Percentiles rank a stretch among this genome's conserved stretches.
Evolutionary conservation across 2,888 invertebrate species (phyloP).

Genomic region (Drosophila austrosaltans): DNA sequence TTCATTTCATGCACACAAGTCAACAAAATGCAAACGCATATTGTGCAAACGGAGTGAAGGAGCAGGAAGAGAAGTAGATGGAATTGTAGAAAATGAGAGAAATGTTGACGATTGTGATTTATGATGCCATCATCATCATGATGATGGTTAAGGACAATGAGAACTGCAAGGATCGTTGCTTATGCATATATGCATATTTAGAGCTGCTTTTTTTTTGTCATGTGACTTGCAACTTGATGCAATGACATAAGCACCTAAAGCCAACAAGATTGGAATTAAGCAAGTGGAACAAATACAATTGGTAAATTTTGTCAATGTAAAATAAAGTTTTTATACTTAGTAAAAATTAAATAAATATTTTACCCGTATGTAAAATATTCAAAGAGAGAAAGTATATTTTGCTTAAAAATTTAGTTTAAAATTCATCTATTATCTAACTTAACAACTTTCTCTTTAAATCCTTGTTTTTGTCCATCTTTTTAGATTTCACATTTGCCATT

Average conservation of each 20-base stretch:
- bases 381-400: too few species aligned
- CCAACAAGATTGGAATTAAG: conserved; percentile 2
- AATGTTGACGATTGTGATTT: conserved; percentile 58
- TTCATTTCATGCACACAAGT: conserved; percentile 58
- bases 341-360: too few species aligned
- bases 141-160: conserved; percentile 33
- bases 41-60: not conserved
- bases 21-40: conserved; percentile 23
- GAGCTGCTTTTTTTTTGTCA: conserved; percentile 41
- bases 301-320: not conserved
- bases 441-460: not conserved
- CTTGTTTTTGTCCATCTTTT: conserved; percentile 17
- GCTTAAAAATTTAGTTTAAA: not conserved
- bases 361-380: too few species aligned
- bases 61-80: not conserved
- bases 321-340: not conserved
- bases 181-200: conserved; percentile 14
- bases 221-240: conserved; percentile 47
- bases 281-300: conserved; percentile 1
- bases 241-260: conserved; percentile 2
- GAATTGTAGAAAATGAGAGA: not conserved
- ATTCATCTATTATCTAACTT: not conserved
- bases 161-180: conserved; percentile 17
- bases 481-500: conserved; percentile 35
- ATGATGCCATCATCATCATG: conserved; percentile 45